Conservation (phyloP, 2,888 invertebrate genomes). For the Morpho deidamia region DNA sequence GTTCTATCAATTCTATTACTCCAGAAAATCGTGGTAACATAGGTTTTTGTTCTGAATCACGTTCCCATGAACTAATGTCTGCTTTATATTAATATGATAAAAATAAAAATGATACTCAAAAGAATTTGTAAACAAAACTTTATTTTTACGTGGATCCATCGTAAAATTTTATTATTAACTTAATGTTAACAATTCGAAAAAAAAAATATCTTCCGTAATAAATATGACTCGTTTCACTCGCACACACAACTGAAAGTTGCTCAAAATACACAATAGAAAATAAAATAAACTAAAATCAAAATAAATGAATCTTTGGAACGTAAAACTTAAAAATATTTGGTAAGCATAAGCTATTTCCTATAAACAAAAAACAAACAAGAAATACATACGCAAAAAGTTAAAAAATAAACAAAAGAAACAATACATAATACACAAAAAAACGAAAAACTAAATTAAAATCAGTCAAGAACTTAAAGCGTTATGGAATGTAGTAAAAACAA, state of each 20-base stretch:
- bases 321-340: slow-evolving; percentile 52
- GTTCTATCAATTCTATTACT: neutral
- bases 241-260: slow-evolving; percentile 35
- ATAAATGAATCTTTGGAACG: slow-evolving; percentile 64
- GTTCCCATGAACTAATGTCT: too few species aligned
- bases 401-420: slow-evolving; percentile 15
- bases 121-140: slow-evolving; percentile 8
- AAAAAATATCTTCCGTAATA: slow-evolving; percentile 29
- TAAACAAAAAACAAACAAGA: slow-evolving; percentile 16
- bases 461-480: slow-evolving; percentile 39
- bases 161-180: slow-evolving; percentile 33
- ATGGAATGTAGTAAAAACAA: slow-evolving; percentile 18
- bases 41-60: too few species aligned
- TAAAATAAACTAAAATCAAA: slow-evolving; percentile 37
- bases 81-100: too few species aligned
- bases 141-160: slow-evolving; percentile 52
- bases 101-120: neutral
- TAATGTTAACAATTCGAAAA: slow-evolving; percentile 36
- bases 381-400: slow-evolving; percentile 1
- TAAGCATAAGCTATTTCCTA: slow-evolving; percentile 29
- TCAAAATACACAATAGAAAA: slow-evolving; percentile 32
- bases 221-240: slow-evolving; percentile 55
- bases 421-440: slow-evolving; percentile 4
- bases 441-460: slow-evolving; percentile 32
- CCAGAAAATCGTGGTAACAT: neutral